Evolutionary conservation across 1,140 invertebrate genomes (phyloP), one percentile per base, ranked within the genome.

Genomic region (Dendrolimus kikuchii): DNA sequence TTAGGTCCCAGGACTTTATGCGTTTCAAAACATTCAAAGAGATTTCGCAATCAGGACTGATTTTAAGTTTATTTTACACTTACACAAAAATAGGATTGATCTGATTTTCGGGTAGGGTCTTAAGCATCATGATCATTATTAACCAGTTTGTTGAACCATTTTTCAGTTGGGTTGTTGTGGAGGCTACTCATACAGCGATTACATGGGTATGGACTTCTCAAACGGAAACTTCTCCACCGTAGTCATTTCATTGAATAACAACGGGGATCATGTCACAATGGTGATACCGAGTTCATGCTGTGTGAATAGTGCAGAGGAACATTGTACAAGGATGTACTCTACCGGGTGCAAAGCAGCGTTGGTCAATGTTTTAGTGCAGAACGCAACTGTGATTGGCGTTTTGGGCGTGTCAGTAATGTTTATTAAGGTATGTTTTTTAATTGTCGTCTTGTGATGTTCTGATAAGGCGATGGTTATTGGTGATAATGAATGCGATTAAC

Each of bases 341-440:
- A 68, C 51, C 5, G 70, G 77, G 23, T 86, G 82, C 51, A 78
- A 68, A 45, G 45, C 64, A 1, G 76, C 74, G 0, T 37, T 86
- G n/a, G 64, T 67, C 7, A 71, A 62, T 7, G 42, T 74, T 38
- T 47, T 86, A 5, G 39, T 74, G 0, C 79, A 86, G 51, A 86
- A 86, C 38, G 59, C 79, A 5, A 80, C 62, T 5, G 77, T 84
- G 5, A 59, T 86, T 2, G 82, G 82, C 3, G 77, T 84, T 23
- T 50, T 86, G 5, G 81, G 82, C 4, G 67, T 86, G 4, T 84
- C 82, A n/a, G 77, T 84, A n/a, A 81, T 82, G 72, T 84, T 86
- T 59, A 81, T 84, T 37, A 67, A 82, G 62, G 82, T 75, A 59
- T 60, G 65, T 62, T 38, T 42, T 48, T 42, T 48, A 23, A 23